phyloP scores from a whole-genome alignment of 1,140 invertebrate genomes.

The Plutomurus gul region DNA sequence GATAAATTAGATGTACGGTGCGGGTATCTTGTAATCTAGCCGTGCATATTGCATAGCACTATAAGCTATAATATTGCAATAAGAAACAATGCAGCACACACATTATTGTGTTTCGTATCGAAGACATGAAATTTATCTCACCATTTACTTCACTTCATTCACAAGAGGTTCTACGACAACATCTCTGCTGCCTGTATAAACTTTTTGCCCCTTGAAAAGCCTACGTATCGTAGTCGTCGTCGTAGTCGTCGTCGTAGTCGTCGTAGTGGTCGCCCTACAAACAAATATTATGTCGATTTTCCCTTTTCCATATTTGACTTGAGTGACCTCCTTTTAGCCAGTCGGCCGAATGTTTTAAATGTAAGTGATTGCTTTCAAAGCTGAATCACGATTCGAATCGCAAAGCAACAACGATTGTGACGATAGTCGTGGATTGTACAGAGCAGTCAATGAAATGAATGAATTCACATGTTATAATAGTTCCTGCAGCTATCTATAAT shows the following conservation, averaged over 20 bases:
- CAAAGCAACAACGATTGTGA: not conserved
- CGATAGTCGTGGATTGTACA: not conserved
- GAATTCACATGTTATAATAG: not conserved
- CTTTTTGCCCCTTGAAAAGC: constrained; percentile 16
- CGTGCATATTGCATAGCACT: no score
- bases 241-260: no score
- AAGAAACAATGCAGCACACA: not conserved
- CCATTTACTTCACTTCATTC: no score
- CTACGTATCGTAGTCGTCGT: no score
- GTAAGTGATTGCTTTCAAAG: constrained; percentile 30
- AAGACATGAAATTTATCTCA: no score
- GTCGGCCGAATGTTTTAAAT: constrained; percentile 23
- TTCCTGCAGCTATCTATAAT: no score
- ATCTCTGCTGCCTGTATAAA: not conserved
- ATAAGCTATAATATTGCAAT: not conserved
- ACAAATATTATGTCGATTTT: constrained; percentile 31
- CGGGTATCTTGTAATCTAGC: constrained; percentile 23
- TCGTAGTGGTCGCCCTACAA: constrained; percentile 15
- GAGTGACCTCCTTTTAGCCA: constrained; percentile 36
- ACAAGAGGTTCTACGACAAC: no score
- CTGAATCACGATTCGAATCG: not conserved
- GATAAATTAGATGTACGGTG: constrained; percentile 1
- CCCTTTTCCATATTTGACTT: constrained; percentile 46
- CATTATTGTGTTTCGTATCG: no score
- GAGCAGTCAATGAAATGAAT: not conserved